Evolutionary conservation across 2,113 vertebrate species (phyloP).

Genomic region (Xiphorhynchus elegans): DNA sequence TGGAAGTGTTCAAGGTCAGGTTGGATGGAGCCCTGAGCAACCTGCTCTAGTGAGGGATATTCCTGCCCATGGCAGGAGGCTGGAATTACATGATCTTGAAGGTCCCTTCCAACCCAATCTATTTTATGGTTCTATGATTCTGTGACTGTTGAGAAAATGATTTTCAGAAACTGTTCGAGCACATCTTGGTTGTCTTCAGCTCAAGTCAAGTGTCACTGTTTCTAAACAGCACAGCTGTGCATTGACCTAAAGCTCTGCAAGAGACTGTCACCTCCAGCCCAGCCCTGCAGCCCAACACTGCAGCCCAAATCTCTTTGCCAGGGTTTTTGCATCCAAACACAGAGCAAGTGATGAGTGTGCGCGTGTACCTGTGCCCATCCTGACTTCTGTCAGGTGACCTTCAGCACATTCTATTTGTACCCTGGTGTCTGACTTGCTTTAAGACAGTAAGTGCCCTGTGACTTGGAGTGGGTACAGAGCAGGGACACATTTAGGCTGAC

Average conservation of each 20-base stretch:
- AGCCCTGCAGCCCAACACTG: not conserved
- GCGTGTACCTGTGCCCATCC: not conserved
- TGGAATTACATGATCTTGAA: not conserved
- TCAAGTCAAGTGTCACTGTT: not conserved
- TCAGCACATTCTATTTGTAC: not conserved
- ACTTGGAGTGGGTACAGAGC: not conserved
- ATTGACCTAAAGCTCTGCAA: not conserved
- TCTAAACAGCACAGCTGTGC: not conserved
- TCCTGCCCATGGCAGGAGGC: not conserved
- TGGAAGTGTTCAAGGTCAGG: not conserved
- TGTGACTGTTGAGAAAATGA: not conserved
- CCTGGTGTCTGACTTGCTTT: not conserved
- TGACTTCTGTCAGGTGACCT: not conserved
- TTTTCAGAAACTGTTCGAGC: not conserved
- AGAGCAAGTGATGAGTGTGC: not conserved
- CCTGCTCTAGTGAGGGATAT: not conserved
- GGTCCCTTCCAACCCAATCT: not conserved
- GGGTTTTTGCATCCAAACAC: not conserved
- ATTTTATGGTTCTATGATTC: not conserved
- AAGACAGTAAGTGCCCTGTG: not conserved
- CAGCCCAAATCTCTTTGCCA: not conserved
- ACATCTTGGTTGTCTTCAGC: not conserved
- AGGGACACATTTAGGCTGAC: accelerated
- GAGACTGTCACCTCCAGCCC: not conserved
- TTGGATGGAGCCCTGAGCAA: not conserved